A percentile compares a stretch with the other conserved stretches of the same genome.
Conservation (phyloP, 1,140 invertebrate species). For the Drosophila sp. region DNA sequence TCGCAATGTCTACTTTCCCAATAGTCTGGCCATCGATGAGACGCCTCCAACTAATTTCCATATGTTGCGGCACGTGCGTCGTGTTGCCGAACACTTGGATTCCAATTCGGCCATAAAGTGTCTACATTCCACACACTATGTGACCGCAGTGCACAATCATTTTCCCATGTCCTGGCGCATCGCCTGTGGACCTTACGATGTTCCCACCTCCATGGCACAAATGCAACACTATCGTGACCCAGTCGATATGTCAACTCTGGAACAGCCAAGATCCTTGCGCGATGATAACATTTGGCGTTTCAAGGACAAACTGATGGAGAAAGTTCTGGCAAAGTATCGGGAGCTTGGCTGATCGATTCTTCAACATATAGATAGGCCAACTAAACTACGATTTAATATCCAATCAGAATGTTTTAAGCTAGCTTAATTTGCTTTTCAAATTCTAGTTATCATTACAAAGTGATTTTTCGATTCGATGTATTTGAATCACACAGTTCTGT, state of each 20-base stretch:
- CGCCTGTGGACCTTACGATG: slow-evolving; percentile 91
- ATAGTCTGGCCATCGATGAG: slow-evolving; percentile 90
- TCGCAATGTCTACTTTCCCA: slow-evolving; percentile 95
- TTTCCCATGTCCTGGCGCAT: slow-evolving; percentile 93
- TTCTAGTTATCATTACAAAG: no score
- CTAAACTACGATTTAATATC: no score
- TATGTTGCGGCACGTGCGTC: slow-evolving; percentile 95
- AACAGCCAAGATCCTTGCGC: slow-evolving; percentile 23
- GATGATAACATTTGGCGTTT: slow-evolving; percentile 64
- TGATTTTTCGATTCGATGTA: no score
- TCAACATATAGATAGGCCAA: no score
- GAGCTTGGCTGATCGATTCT: slow-evolving; percentile 33
- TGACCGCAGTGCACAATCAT: slow-evolving; percentile 94
- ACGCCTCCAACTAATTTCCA: slow-evolving; percentile 92
- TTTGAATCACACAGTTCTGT: no score
- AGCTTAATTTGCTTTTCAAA: no score
- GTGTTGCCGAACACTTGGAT: slow-evolving; percentile 93
- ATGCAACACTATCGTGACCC: slow-evolving; percentile 93
- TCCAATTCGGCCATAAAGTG: slow-evolving; percentile 95
- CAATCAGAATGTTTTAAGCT: background rate
- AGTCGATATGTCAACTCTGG: slow-evolving; percentile 85
- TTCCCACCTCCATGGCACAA: slow-evolving; percentile 91
- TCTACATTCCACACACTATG: slow-evolving; percentile 94
- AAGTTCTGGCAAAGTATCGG: slow-evolving; percentile 16
- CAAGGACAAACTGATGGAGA: slow-evolving; percentile 42